Conservation (phyloP, 2,113 vertebrate genomes). For the Gobius niger region DNA sequence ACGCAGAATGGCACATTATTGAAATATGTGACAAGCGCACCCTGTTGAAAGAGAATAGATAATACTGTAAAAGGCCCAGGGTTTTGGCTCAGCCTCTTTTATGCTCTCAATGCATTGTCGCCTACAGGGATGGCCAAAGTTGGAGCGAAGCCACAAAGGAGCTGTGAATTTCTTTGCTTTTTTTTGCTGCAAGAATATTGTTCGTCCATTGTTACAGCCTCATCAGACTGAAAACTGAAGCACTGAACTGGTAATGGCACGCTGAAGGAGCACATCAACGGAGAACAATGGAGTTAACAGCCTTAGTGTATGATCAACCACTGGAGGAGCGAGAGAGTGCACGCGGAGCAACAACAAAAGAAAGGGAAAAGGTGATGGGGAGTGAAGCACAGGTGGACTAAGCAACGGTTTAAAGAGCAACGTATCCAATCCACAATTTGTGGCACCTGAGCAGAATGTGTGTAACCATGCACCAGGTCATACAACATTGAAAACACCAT, state of each 20-base stretch:
- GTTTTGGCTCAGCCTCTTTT: conserved; percentile 15
- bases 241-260: conserved; percentile 51
- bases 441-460: not conserved
- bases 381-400: conserved; percentile 19
- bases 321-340: conserved; percentile 23
- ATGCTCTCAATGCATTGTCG: conserved; percentile 2
- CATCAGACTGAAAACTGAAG: conserved; percentile 50
- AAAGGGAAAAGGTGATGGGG: not conserved
- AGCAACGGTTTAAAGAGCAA: conserved; percentile 24
- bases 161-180: conserved; percentile 22
- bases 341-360: conserved; percentile 24
- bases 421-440: not conserved
- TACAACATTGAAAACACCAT: conserved; percentile 8
- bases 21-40: conserved; percentile 65
- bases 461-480: not conserved
- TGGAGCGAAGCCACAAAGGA: conserved; percentile 50
- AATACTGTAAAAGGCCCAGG: conserved; percentile 40
- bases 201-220: conserved; percentile 52
- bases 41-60: conserved; percentile 56
- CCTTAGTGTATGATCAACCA: conserved; percentile 26
- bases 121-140: conserved; percentile 45
- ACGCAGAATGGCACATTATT: conserved; percentile 62
- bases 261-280: conserved; percentile 46
- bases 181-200: conserved; percentile 49
- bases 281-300: conserved; percentile 50